Base-by-base conservation (phyloP, 1,140 invertebrate species). In the Galleria mellonella region DNA sequence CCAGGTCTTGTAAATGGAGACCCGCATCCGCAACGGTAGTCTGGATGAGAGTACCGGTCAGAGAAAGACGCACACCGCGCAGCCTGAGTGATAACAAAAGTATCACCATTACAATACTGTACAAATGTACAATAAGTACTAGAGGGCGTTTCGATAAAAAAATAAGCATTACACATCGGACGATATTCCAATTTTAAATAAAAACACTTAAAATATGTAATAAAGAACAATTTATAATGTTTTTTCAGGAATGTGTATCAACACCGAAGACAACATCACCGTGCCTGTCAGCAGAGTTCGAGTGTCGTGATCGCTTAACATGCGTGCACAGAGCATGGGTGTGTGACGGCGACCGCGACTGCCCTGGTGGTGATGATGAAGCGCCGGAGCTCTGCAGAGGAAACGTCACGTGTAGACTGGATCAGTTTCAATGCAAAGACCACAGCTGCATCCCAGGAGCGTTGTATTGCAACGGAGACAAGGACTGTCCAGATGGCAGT, bases 291-390 rank as follows among this genome's bases (percentile, higher is more conserved):
- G 89, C 86, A 14, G 94, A 98, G 62, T 98, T 96, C 70, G 90
- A 94, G 53, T 98, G 97, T 77, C 91, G 89, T 6, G 95, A 96
- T 77, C 89, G 89, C 28, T 87, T 96, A 33, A 95, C 95, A 17
- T 98, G 97, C 78, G 92, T 98, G 27, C 93, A 96, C 63, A 90
- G 90, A 42, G 91, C 88, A 11, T 96, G 94, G 94, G 86, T 95
- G 0, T 97, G 96, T 73, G 96, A 97, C 65, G 94, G 95, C 0
- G 92, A 94, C 58, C 88, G 87, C 5, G 95, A 97, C 71, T 97
- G 95, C 69, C 90, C 92, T 0, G 94, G 95, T 63, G 94, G 93
- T 8, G 90, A 89, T 0, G 95, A 97, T 63, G 96, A 97, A 72
- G 87, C 88, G 0, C 75, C 88, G 0, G 77, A 88, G 43, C 77